These are phyloP conservation scores for Drosophila borborema DNA, from an alignment of 2,888 invertebrate species.

Conservation along the genomic window DNA sequence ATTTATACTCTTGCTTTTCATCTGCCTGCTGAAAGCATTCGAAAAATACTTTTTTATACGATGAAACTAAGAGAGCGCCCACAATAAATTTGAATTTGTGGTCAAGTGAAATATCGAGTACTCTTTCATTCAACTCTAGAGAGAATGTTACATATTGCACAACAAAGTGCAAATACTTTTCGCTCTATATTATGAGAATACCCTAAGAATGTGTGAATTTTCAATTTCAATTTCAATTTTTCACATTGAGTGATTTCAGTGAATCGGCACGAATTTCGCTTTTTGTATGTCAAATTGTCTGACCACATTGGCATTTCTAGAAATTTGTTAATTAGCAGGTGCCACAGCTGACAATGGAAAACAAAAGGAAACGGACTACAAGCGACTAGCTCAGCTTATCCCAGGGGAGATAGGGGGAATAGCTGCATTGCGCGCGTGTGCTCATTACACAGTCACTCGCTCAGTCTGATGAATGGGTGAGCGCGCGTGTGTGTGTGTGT, in stretches of 20 bases:
- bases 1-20: slow-evolving; percentile 77
- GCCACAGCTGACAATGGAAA: slow-evolving; percentile 26
- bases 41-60: slow-evolving; percentile 58
- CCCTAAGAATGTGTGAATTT: slow-evolving; percentile 46
- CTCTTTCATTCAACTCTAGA: neutral
- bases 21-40: slow-evolving; percentile 51
- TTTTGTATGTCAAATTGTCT: slow-evolving; percentile 40
- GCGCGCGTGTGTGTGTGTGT: neutral
- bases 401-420: neutral
- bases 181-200: neutral
- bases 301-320: slow-evolving; percentile 52
- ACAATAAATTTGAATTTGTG: slow-evolving; percentile 21
- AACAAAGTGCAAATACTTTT: neutral
- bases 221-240: slow-evolving; percentile 46
- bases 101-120: slow-evolving; percentile 4
- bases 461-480: slow-evolving; percentile 38
- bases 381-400: neutral
- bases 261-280: slow-evolving; percentile 57
- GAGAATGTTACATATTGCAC: neutral
- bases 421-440: slow-evolving; percentile 32
- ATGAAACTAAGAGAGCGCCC: slow-evolving; percentile 46
- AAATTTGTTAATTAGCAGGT: slow-evolving; percentile 68
- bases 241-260: slow-evolving; percentile 66
- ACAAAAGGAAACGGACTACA: slow-evolving; percentile 31
- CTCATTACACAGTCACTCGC: slow-evolving; percentile 37